Base-by-base conservation (phyloP, 2,113 vertebrate species). In the Callorhinus ursinus region DNA sequence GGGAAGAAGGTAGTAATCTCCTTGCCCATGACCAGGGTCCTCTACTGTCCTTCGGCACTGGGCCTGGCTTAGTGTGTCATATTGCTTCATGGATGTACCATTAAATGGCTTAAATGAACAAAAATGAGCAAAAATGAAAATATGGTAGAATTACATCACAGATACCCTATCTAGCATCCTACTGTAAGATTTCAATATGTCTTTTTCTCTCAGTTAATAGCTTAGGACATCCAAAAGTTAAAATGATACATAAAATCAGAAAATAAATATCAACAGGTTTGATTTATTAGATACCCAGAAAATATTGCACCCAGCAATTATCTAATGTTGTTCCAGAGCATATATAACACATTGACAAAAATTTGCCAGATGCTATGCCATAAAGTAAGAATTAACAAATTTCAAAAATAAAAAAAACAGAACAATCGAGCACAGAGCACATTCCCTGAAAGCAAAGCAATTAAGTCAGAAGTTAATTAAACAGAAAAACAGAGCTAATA, bases 401-500 rank as follows among this genome's bases (percentile, higher is more conserved):
- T 49, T 59, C 28, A 57, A 53, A 82, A 88, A 33, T 9, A 18
- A n/a, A 33, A 33, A 33, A 39, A 33, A 26, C 1, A 19, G 26
- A 65, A n/a, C n/a, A 33, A 18, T 39, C 12, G 22, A 71, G 19
- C 42, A 19, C 28, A 16, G 49, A 69, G 59, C 42, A 36, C 51
- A 18, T 46, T 36, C 46, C 36, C 39, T 71, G 85, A 57, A 39
- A 88, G 33, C 16, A 76, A 65, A 74, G 57, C 13, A 49, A 76
- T 83, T 83, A 82, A 76, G 33, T 65, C 53, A 84, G 57, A 90
- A 65, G n/a, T 90, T 90, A 84, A 90, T 76, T 83, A 76, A 61
- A 65, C 55, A 46, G 55, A 55, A 42, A 83, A 65, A 65, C 87
- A 84, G 87, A 55, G 36, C 46, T 63, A 65, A 61, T 90, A 55